A percentile compares a stretch with the other conserved stretches of the same genome.
These are phyloP conservation scores for Diploscapter pachys DNA, from an alignment of 1,140 invertebrate species.

Conservation along the genomic window DNA sequence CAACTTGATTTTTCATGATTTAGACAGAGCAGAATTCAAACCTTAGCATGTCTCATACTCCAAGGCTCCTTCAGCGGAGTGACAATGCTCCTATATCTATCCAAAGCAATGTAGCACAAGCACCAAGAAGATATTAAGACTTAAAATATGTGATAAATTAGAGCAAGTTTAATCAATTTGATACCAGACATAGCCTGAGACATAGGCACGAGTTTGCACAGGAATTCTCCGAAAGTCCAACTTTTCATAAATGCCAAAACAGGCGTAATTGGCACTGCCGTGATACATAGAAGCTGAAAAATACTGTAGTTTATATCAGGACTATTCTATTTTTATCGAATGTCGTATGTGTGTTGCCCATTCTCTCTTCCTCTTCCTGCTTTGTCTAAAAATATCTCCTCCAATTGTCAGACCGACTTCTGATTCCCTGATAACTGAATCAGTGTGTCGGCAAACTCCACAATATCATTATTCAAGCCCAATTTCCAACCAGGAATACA, in stretches of 20 bases:
- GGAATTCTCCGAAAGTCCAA: conserved; percentile 45
- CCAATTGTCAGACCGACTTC: no score
- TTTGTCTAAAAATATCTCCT: no score
- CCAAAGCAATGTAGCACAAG: conserved; percentile 55
- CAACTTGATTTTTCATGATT: not conserved
- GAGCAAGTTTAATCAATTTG: conserved; percentile 10
- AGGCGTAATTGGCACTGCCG: conserved; percentile 57
- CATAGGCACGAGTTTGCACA: conserved; percentile 51
- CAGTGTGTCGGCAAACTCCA: no score
- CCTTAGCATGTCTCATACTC: conserved; percentile 52
- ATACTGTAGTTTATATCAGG: not conserved
- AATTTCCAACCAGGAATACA: no score
- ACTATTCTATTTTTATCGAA: no score
- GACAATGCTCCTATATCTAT: conserved; percentile 55
- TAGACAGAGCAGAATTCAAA: conserved; percentile 1
- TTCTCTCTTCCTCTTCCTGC: no score
- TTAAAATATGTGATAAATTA: conserved; percentile 26
- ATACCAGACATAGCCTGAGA: conserved; percentile 56
- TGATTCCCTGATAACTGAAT: no score
- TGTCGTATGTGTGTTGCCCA: no score
- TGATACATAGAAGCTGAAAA: conserved; percentile 58
- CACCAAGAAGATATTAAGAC: conserved; percentile 59
- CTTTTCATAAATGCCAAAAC: conserved; percentile 53
- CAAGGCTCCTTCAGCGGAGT: conserved; percentile 56
- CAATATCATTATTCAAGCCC: no score